Evolutionary conservation across 2,113 vertebrate genomes (phyloP).

Genomic region (Hippocampus zosterae): DNA sequence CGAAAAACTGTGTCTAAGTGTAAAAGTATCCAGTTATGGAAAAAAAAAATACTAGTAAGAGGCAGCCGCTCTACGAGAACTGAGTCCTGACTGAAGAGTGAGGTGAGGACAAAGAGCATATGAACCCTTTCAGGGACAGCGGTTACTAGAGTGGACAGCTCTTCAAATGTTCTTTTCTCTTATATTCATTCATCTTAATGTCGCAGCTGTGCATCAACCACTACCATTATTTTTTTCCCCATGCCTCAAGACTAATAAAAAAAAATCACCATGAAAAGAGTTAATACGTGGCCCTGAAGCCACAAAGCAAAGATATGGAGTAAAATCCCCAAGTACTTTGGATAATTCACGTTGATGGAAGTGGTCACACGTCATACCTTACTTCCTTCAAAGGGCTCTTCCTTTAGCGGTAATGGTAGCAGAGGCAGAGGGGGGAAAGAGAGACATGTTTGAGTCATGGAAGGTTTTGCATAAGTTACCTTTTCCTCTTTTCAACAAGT

Average conservation of each 20-base stretch:
- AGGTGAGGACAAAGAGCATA: neutral
- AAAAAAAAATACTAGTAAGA: neutral
- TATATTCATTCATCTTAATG: no score
- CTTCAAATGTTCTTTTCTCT: no score
- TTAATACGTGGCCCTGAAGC: neutral
- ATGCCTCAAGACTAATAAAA: no score
- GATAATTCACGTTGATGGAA: conserved; percentile 51
- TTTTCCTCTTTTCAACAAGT: conserved; percentile 39
- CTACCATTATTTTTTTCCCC: no score
- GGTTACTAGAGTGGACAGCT: no score
- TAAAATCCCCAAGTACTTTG: neutral
- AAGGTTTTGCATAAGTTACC: conserved; percentile 33
- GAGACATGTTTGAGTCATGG: conserved; percentile 50
- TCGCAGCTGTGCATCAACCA: no score
- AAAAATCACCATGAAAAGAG: no score
- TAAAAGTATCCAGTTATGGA: neutral
- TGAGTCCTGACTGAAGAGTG: neutral
- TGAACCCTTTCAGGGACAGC: no score
- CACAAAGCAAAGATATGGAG: neutral
- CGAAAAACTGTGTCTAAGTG: no score
- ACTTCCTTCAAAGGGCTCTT: conserved; percentile 76
- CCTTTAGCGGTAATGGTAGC: conserved; percentile 70
- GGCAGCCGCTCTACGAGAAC: neutral
- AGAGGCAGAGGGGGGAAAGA: conserved; percentile 35
- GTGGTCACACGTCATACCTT: conserved; percentile 67